Evolutionary conservation across 2,888 invertebrate genomes (phyloP), one percentile per base, ranked within the genome.

Genomic region (Pharmacophagus antenor): DNA sequence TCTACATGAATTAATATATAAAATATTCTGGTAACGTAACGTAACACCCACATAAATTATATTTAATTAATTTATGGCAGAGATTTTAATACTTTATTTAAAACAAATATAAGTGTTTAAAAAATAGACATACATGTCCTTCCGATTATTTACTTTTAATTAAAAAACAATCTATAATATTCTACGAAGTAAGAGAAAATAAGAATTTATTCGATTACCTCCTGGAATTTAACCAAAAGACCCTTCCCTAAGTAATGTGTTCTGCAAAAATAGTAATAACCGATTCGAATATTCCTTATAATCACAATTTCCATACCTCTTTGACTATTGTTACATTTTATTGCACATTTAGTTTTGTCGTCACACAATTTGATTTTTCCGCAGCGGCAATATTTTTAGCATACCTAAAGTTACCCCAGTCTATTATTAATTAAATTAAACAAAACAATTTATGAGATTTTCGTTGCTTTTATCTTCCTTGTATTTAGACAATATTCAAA

Each of bases 211-310:
- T 20, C 23, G 17, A 12, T 22, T 7, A 31, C 44, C 57, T 51
- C 22, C 37, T 59, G 58, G 41, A 54, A 20, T 31, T 37, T 17
- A n/a, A 25, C 48, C 58, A 59, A 59, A 49, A 54, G n/a, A 48
- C 31, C 47, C 52, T 58, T 51, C 27, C 6, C 42, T 23, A 46
- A 52, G 15, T 18, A 44, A 52, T 52, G 31, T 15, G 22, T 52
- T n/a, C 27, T 50, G 7, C 12, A 20, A 50, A 46, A 57, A 18
- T 15, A 31, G 27, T 44, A n/a, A 46, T 5, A 58, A 27, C 7
- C 10, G 18, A 7, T 20, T 46, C 53, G 25, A 53, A 42, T 49
- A 41, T 48, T 58, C 46, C 41, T 21, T 41, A 41, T 42, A 27
- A 42, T 54, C 27, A 48, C 21, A 54, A 42, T 42, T 46, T 51